A percentile compares a stretch with the other conserved stretches of the same genome.
Conservation (phyloP, 2,888 invertebrate species). For the Eledona agricola region DNA sequence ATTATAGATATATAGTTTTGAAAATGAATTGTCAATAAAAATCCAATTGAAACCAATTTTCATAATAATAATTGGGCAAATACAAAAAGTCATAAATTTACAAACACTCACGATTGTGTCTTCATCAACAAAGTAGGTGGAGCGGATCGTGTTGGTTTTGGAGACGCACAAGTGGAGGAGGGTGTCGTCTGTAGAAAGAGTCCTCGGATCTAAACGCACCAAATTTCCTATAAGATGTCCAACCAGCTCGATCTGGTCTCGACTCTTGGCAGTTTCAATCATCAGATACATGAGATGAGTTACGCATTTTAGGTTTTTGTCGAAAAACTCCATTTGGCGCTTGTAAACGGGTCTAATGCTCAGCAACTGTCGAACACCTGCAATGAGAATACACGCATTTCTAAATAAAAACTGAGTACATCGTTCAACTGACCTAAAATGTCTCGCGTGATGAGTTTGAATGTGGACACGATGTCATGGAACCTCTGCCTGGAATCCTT, state of each 20-base stretch:
- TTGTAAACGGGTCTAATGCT: constrained; percentile 74
- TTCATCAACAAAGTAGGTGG: constrained; percentile 79
- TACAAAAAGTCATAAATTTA: background rate
- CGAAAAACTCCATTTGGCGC: constrained; percentile 82
- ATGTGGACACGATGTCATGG: constrained; percentile 75
- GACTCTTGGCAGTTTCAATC: constrained; percentile 67
- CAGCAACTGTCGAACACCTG: constrained; percentile 66
- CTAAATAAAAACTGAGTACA: background rate
- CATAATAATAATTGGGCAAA: background rate
- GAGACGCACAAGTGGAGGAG: constrained; percentile 86
- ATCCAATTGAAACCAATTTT: background rate
- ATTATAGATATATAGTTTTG: background rate
- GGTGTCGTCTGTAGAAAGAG: constrained; percentile 78
- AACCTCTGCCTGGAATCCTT: constrained; percentile 69
- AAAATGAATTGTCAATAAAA: background rate
- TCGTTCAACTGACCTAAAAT: constrained; percentile 64
- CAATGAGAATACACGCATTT: constrained; percentile 43
- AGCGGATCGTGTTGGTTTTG: constrained; percentile 78
- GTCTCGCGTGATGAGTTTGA: constrained; percentile 72
- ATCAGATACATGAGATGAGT: constrained; percentile 80
- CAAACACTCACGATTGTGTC: constrained; percentile 60
- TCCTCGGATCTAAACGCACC: constrained; percentile 72
- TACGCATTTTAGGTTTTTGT: constrained; percentile 81
- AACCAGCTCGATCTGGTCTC: constrained; percentile 64
- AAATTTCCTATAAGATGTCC: constrained; percentile 66